Evolutionary conservation across 2,888 invertebrate species (phyloP), one percentile per base, ranked within the genome.

Genomic region (Hecatera dysodea): DNA sequence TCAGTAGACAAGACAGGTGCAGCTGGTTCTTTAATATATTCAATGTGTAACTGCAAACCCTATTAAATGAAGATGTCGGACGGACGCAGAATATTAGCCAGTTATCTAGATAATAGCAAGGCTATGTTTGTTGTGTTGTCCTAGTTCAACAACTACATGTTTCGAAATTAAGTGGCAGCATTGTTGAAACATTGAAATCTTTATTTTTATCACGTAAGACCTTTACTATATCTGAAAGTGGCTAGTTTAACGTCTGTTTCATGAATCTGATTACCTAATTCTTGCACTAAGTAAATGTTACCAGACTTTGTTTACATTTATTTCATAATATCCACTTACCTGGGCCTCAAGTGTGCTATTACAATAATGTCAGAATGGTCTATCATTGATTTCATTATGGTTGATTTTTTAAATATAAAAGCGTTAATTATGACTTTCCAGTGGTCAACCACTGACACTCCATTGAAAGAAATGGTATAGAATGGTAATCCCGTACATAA

Each of bases 31-130:
- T 24, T 50, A 46, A 50, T 61, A 42, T 48, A 46, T 57, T 65
- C n/a, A 75, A 27, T 27, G 59, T 46, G 27, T n/a, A 15, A 7
- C 19, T 42, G 33, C 27, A 60, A 17, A n/a, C 44, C 33, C 52
- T 29, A 36, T 56, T 36, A 52, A 72, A 56, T 72, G 46, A 69
- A 68, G 8, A 65, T 56, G 39, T 61, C 48, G 50, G 67, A 73
- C 62, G 62, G 29, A 73, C 27, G 42, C 36, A 76, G 64, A 76
- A 77, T 60, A 72, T 77, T 66, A 67, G 46, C 63, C 11, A 56
- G 56, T 73, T 65, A 65, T 73, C 65, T 66, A 78, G 67, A 73
- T 78, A 56, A 53, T 59, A 74, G 53, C 74, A 73, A 78, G 68
- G 73, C 65, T n/a, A n/a, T n/a, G n/a, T n/a, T n/a, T n/a, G n/a